phyloP scores from a whole-genome alignment of 2,888 invertebrate species.

The Syritta pipiens region DNA sequence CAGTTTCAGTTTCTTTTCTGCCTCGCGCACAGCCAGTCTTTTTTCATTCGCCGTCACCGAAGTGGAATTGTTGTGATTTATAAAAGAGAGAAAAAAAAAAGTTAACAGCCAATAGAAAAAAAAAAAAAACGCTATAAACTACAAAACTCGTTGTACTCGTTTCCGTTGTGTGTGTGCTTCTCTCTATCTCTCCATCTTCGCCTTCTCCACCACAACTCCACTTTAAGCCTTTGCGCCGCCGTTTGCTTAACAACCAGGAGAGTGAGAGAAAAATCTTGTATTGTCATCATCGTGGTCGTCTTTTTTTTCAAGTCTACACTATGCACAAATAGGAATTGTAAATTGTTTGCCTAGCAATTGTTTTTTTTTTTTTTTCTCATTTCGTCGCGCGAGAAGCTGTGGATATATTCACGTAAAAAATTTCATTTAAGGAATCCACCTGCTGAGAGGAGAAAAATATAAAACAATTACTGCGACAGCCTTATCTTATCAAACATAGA shows the following conservation, averaged over 20 bases:
- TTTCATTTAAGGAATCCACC: slow-evolving; percentile 39
- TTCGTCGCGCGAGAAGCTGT: slow-evolving; percentile 46
- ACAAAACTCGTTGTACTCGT: slow-evolving; percentile 68
- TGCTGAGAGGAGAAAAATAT: slow-evolving; percentile 19
- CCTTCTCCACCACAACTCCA: slow-evolving; percentile 37
- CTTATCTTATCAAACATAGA: slow-evolving; percentile 42
- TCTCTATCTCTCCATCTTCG: slow-evolving; percentile 47
- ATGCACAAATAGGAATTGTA: slow-evolving; percentile 64
- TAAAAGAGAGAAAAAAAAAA: slow-evolving; percentile 27
- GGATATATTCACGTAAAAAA: slow-evolving; percentile 9
- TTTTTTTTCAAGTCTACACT: slow-evolving; percentile 36
- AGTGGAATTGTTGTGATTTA: slow-evolving; percentile 43
- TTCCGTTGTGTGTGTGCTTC: slow-evolving; percentile 62
- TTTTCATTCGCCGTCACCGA: slow-evolving; percentile 49
- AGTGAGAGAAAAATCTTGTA: slow-evolving; percentile 62
- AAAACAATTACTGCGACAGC: slow-evolving; percentile 24
- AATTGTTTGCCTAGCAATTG: slow-evolving; percentile 59
- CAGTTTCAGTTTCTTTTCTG: slow-evolving; percentile 67
- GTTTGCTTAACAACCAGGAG: slow-evolving; percentile 59
- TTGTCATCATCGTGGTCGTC: slow-evolving; percentile 33
- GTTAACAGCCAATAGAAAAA: slow-evolving; percentile 16
- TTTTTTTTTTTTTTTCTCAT: no score
- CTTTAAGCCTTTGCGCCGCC: slow-evolving; percentile 57
- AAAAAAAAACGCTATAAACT: slow-evolving; percentile 48
- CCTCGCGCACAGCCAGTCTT: slow-evolving; percentile 62